Evolutionary conservation across 2,797 vertebrate species (phyloP).

Genomic region (Moxostoma hubbsi): DNA sequence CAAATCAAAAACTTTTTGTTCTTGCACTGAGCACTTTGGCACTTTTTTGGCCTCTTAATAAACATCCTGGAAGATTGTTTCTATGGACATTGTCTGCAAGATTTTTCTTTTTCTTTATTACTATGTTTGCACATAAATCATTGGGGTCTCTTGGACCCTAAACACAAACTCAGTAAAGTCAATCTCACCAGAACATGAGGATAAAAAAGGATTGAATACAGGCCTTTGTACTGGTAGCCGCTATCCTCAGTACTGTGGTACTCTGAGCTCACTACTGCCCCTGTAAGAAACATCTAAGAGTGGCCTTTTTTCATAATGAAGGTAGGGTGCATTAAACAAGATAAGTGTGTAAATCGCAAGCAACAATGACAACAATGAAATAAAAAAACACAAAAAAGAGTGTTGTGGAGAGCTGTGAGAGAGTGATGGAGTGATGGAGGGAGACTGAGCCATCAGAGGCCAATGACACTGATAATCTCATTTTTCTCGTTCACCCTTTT

Average conservation of each 20-base stretch:
- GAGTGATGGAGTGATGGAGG: slow-evolving; percentile 60
- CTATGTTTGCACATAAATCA: too few relatives aligned
- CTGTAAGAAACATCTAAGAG: slow-evolving; percentile 42
- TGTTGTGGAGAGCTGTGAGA: slow-evolving; percentile 62
- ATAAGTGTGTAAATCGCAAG: slow-evolving; percentile 64
- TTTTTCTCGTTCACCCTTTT: slow-evolving; percentile 49
- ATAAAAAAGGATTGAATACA: neutral
- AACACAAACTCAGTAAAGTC: too few relatives aligned
- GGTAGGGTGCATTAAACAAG: slow-evolving; percentile 58
- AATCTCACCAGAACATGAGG: too few relatives aligned
- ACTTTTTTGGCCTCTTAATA: too few relatives aligned
- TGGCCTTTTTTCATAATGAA: slow-evolving; percentile 58
- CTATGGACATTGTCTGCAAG: too few relatives aligned
- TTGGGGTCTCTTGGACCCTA: too few relatives aligned
- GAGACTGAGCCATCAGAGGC: slow-evolving; percentile 62
- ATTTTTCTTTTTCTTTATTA: too few relatives aligned
- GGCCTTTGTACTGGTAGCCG: neutral
- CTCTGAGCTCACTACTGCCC: slow-evolving; percentile 12
- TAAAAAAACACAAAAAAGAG: slow-evolving; percentile 58
- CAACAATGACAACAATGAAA: slow-evolving; percentile 60
- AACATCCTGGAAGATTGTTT: too few relatives aligned
- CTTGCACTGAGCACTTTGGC: too few relatives aligned
- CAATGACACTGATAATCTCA: slow-evolving; percentile 53
- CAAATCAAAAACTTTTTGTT: too few relatives aligned
- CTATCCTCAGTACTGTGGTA: neutral